Evolutionary conservation across 2,113 vertebrate genomes (phyloP), one percentile per base, ranked within the genome.

Genomic region (Stictonetta naevosa): DNA sequence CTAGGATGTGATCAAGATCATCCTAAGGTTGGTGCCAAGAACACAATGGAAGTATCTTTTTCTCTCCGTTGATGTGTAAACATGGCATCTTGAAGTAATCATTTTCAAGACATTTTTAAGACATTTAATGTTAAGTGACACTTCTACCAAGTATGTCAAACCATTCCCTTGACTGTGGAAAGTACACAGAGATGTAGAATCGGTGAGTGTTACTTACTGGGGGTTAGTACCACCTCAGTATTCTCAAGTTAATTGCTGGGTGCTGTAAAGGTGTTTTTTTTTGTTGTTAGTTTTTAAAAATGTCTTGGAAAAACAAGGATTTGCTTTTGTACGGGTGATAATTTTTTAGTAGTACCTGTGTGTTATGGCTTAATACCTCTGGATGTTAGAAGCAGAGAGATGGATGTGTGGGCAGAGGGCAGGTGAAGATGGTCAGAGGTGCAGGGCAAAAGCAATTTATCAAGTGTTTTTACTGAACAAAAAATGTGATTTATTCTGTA

Each of bases 371-470:
- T 81, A 36, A 63, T 86, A 60, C 76, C 53, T 62, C 42, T 58
- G 29, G 44, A 60, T 84, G 33, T 75, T 75, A 90, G 64, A 93
- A 92, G 59, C 58, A 85, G 19, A 60, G 31, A 82, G 18, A 42
- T 33, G 21, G 13, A 84, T 92, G 26, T 84, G 38, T 85, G 77
- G 86, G 62, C 62, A 89, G 48, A 82, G 78, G 36, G 53, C 81
- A 87, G 53, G 62, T 84, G 66, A 92, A 94, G 69, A 60, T 22
- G 82, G 73, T 71, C 59, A 94, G 73, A 86, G 68, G 40, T 62
- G 34, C 42, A 50, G 21, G 23, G 40, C 72, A 73, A 87, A 93
- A 91, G 15, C 66, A 72, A 53, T 97, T 89, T 87, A 66, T 94
- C 69, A 91, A 68, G 34, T 50, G 33, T 21, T 14, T 93, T 94